phyloP scores from a whole-genome alignment of 2,888 invertebrate genomes.

The Pimpla rufipes region DNA sequence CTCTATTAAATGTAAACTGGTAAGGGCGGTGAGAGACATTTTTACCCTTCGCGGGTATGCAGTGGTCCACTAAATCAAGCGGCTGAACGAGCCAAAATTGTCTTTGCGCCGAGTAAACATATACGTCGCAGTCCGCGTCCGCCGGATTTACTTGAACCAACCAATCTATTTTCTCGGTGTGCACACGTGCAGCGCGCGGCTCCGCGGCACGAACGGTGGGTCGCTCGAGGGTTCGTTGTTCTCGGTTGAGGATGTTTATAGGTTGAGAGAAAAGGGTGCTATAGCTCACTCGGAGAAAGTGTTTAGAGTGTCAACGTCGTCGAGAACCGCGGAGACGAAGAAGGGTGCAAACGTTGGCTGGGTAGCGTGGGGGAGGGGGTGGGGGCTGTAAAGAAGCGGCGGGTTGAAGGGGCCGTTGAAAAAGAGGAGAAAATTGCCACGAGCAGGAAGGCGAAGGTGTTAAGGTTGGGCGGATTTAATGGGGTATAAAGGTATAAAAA shows the following conservation, averaged over 20 bases:
- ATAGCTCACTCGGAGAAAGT: slow-evolving; percentile 21
- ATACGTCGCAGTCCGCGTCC: too few relatives aligned
- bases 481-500: slow-evolving; percentile 79
- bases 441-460: slow-evolving; percentile 64
- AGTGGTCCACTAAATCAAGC: too few relatives aligned
- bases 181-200: background rate
- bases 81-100: too few relatives aligned
- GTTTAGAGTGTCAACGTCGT: slow-evolving; percentile 43
- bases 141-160: too few relatives aligned
- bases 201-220: background rate
- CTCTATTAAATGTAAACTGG: too few relatives aligned
- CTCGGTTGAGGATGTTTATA: slow-evolving; percentile 30
- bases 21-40: too few relatives aligned
- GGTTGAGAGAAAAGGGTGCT: slow-evolving; percentile 29
- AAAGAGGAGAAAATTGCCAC: slow-evolving; percentile 57
- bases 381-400: slow-evolving; percentile 8
- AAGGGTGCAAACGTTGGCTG: slow-evolving; percentile 17
- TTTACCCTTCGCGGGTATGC: too few relatives aligned
- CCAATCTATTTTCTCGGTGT: slow-evolving; percentile 3
- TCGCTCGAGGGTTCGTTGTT: slow-evolving; percentile 29
- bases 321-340: slow-evolving; percentile 23
- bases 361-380: too few relatives aligned
- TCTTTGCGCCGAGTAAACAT: too few relatives aligned
- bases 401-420: slow-evolving; percentile 4
- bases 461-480: slow-evolving; percentile 76